phyloP scores from a whole-genome alignment of 2,113 vertebrate species.

The Oncorhynchus clarkii region DNA sequence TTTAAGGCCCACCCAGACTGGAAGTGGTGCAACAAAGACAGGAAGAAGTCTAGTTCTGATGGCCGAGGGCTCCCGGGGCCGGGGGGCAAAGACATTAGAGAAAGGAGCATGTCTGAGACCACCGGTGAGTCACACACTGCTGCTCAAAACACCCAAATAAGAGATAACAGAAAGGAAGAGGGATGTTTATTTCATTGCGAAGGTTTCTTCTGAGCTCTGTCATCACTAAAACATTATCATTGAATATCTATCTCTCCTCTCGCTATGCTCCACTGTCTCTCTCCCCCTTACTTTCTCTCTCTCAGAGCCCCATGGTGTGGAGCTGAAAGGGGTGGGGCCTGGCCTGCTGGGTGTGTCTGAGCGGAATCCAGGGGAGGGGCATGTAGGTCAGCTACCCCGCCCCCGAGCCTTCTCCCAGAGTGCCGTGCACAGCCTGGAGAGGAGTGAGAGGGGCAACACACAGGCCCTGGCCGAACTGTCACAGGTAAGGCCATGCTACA shows the following conservation, averaged over 20 bases:
- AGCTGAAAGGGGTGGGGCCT: conserved; percentile 63
- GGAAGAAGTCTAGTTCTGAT: conserved; percentile 87
- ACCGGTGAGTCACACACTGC: conserved; percentile 58
- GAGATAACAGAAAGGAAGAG: no score
- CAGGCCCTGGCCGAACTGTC: conserved; percentile 86
- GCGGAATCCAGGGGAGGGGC: conserved; percentile 63
- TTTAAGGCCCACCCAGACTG: conserved; percentile 93
- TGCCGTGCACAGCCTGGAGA: conserved; percentile 81
- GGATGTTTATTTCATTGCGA: no score
- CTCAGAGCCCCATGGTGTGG: conserved; percentile 69
- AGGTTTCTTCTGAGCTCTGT: no score
- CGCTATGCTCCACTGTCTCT: not conserved
- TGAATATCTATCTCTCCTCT: not conserved
- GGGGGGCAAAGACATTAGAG: conserved; percentile 80
- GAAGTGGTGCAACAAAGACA: conserved; percentile 93
- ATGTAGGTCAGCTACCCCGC: conserved; percentile 72
- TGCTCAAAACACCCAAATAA: not conserved
- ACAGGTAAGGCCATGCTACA: conserved; percentile 70
- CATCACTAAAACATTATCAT: no score
- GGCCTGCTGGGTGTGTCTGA: conserved; percentile 65
- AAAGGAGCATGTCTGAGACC: conserved; percentile 88
- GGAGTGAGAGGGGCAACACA: conserved; percentile 77
- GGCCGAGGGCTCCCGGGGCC: conserved; percentile 69
- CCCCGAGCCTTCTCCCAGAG: conserved; percentile 87
- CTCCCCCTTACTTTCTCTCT: conserved; percentile 44